Evolutionary conservation across 2,888 invertebrate species (phyloP).

Genomic region (Trachelus tabidus): DNA sequence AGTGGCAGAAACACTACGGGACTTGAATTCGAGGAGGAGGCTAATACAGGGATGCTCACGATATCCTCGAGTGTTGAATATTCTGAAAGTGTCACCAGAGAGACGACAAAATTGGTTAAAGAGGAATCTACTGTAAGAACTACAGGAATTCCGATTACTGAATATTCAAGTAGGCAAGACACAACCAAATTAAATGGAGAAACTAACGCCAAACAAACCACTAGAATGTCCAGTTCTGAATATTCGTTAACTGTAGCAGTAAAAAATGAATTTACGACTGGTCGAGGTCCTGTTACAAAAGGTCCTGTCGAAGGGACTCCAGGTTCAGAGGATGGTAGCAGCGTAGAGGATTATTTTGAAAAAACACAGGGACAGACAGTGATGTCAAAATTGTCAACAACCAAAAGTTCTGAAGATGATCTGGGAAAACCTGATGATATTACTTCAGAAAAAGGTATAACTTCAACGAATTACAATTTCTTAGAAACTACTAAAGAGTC

Average conservation of each 20-base stretch:
- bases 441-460: background rate
- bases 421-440: background rate
- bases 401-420: background rate
- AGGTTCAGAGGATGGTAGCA: background rate
- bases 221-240: background rate
- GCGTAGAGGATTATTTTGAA: background rate
- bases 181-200: background rate
- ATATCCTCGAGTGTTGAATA: background rate
- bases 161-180: background rate
- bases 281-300: background rate
- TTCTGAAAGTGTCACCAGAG: background rate
- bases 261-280: background rate
- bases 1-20: conserved; percentile 17
- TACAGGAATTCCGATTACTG: background rate
- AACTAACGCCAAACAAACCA: background rate
- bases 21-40: background rate
- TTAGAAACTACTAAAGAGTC: background rate
- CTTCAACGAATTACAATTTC: background rate
- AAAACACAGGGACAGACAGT: background rate
- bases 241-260: background rate
- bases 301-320: background rate
- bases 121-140: background rate
- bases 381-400: background rate
- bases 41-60: background rate
- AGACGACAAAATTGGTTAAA: background rate